phyloP scores from a whole-genome alignment of 2,113 vertebrate species.

The Meriones unguiculatus region DNA sequence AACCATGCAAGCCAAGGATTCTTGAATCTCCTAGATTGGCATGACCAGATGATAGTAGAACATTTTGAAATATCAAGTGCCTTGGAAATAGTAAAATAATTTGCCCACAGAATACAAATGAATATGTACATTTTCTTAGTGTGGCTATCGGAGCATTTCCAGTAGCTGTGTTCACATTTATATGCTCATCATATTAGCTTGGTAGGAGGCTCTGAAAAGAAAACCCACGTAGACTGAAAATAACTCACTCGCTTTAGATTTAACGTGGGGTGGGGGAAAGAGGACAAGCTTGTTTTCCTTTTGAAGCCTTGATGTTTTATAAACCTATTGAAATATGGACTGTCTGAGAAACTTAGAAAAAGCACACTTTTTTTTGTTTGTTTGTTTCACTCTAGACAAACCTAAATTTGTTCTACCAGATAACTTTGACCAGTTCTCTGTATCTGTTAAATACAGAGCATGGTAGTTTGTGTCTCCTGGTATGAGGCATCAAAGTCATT shows the following conservation, averaged over 20 bases:
- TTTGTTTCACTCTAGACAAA: background rate
- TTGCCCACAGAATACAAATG: conserved; percentile 37
- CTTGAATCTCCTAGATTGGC: conserved; percentile 4
- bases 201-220: background rate
- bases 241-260: conserved; percentile 67
- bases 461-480: background rate
- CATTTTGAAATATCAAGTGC: background rate
- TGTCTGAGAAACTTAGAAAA: conserved; percentile 37
- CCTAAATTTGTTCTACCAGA: conserved; percentile 23
- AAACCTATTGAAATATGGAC: conserved; percentile 22
- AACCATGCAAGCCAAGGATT: background rate
- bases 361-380: background rate
- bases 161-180: background rate
- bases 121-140: conserved; percentile 36
- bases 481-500: conserved; percentile 55
- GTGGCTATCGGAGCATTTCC: conserved; percentile 31
- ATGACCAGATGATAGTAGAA: conserved; percentile 57
- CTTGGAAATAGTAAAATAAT: background rate
- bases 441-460: conserved; percentile 21
- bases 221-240: conserved; percentile 24
- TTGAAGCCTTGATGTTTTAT: background rate
- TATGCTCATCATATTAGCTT: conserved; percentile 23
- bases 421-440: conserved; percentile 35
- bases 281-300: conserved; percentile 49
- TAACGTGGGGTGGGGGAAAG: background rate